Percentiles rank a stretch among this genome's conserved stretches.
These are phyloP conservation scores for Fragum fragum DNA, from an alignment of 2,888 invertebrate genomes.

Conservation along the genomic window DNA sequence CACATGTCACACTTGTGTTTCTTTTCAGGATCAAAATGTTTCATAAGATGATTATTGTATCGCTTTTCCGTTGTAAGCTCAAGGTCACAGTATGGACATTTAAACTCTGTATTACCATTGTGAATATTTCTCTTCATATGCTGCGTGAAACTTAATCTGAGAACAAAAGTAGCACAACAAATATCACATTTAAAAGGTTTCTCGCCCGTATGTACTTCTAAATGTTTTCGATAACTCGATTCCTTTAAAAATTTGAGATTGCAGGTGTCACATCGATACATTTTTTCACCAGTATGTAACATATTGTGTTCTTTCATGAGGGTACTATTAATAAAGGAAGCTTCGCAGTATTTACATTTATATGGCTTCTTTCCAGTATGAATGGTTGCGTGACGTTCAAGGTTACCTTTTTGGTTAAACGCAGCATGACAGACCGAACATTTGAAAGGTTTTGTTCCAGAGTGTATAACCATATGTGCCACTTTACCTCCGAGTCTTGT, in stretches of 20 bases:
- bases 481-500: neutral
- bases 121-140: slow-evolving; percentile 4
- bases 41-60: slow-evolving; percentile 1
- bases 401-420: neutral
- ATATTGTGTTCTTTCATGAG: neutral
- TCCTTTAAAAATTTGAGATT: neutral
- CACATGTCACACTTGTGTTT: neutral
- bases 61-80: neutral
- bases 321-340: neutral
- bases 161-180: neutral
- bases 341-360: neutral
- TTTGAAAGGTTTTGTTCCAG: neutral
- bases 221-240: neutral
- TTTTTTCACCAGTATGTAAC: neutral
- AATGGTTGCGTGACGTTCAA: neutral
- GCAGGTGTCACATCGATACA: neutral
- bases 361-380: slow-evolving; percentile 8
- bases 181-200: slow-evolving; percentile 1
- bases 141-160: neutral
- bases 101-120: neutral
- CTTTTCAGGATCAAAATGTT: neutral
- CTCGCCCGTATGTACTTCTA: neutral
- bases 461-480: neutral
- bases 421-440: neutral
- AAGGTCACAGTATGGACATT: slow-evolving; percentile 5